These are phyloP conservation scores for Hirtodrosophila alboralis DNA, from an alignment of 2,888 invertebrate genomes.

Conservation along the genomic window DNA sequence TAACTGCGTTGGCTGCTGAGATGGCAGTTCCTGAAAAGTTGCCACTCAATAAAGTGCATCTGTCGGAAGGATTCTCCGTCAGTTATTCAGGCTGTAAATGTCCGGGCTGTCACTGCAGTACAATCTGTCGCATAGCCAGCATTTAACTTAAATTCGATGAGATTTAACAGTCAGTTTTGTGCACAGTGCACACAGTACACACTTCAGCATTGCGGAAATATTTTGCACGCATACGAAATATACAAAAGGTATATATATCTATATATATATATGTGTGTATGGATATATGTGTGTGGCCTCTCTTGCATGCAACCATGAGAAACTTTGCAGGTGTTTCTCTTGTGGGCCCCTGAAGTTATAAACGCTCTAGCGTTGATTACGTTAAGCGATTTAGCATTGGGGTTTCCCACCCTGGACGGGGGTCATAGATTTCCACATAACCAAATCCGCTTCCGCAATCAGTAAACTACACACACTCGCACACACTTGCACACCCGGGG, in stretches of 20 bases:
- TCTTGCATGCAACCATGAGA: conserved; percentile 50
- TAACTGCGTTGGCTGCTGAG: conserved; percentile 34
- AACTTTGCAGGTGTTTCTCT: conserved; percentile 67
- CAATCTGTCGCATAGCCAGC: conserved; percentile 46
- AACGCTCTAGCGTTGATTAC: conserved; percentile 53
- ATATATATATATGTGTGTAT: background rate
- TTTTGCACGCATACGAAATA: conserved; percentile 46
- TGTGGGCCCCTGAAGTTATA: conserved; percentile 31
- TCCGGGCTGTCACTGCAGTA: conserved; percentile 33
- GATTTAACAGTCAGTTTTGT: conserved; percentile 36
- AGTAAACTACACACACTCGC: conserved; percentile 70
- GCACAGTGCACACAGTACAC: conserved; percentile 25
- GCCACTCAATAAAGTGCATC: conserved; percentile 8
- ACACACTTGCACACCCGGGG: conserved; percentile 2
- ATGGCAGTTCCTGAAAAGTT: conserved; percentile 10
- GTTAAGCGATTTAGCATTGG: conserved; percentile 71
- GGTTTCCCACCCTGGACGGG: conserved; percentile 27
- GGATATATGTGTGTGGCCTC: conserved; percentile 2
- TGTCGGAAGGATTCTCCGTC: conserved; percentile 9
- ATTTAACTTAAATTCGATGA: conserved; percentile 49
- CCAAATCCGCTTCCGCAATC: conserved; percentile 78
- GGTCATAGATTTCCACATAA: conserved; percentile 71
- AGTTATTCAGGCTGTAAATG: conserved; percentile 13
- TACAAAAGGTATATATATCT: background rate
- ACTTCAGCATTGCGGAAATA: conserved; percentile 58